Conservation (phyloP, 2,888 invertebrate genomes). For the Conus canariensis region DNA sequence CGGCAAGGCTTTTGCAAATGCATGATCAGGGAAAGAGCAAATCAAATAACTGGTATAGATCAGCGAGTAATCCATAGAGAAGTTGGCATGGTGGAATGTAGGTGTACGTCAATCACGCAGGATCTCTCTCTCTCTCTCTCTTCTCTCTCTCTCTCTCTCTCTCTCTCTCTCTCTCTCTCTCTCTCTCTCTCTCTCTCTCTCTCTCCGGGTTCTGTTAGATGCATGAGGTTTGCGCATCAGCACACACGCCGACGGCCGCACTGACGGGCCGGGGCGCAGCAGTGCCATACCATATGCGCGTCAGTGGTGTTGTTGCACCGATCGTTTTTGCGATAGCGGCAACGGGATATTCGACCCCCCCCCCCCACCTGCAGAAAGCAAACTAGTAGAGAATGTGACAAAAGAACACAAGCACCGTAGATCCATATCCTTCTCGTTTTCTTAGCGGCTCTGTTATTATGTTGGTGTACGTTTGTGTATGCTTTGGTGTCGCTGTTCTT, state of each 20-base stretch:
- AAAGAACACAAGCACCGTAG: no score
- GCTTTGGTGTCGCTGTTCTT: no score
- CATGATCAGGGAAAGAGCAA: background rate
- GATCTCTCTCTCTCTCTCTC: slow-evolving; percentile 14
- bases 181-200: background rate
- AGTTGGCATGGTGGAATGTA: background rate
- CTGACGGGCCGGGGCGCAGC: background rate
- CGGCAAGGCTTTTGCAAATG: background rate
- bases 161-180: slow-evolving; percentile 11
- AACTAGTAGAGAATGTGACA: no score
- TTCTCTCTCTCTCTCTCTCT: slow-evolving; percentile 38
- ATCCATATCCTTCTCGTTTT: no score
- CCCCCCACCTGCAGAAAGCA: no score
- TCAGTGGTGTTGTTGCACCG: no score
- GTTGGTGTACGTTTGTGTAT: no score
- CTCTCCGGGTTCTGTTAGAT: background rate
- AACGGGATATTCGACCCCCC: no score
- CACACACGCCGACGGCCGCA: background rate
- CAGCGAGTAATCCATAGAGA: background rate
- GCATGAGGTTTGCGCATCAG: no score
- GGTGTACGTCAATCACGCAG: background rate
- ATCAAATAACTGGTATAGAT: background rate
- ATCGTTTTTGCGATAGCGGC: no score
- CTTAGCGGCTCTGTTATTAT: no score
- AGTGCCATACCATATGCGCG: no score